Base-by-base conservation (phyloP, 2,113 vertebrate species). In the Myxocyprinus asiaticus region DNA sequence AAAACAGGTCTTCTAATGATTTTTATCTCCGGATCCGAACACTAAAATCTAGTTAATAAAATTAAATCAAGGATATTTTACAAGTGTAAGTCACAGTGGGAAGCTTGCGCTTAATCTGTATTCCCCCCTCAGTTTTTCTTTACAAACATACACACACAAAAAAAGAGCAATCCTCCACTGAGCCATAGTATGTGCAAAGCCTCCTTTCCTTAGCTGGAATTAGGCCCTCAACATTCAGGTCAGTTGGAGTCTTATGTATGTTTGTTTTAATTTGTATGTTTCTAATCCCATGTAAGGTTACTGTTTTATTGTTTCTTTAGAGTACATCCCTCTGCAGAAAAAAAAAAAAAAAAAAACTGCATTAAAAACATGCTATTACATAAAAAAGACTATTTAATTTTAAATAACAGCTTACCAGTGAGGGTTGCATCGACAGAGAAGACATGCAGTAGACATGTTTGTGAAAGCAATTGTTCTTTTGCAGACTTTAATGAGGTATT, bases 101-200 rank as follows among this genome's bases (percentile, higher is more conserved):
- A 69, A 55, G 22, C 48, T 3, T 33, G 22, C 22, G 1, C 22
- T 33, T 33, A 33, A 33, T 33, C 22, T 33, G 22, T 33, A 33
- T 3, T 58, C 55, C 14, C 11, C 5, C 15, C n/a, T n/a, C 14
- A 33, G 22, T 33, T 33, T 3, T n/a, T 22, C 53, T 59, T 33
- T n/a, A 65, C 42, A 5, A 9, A 68, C 44, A 63, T 47, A 81
- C 72, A 81, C 8, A 53, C 64, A 77, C 56, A 70, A 33, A 59
- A 15, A 12, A 2, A 15, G 14, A 58, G n/a, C 14, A 53, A 10
- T 8, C n/a, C 9, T 44, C 7, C 11, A 51, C 43, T 61, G 6
- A 61, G 17, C 15, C 48, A 9, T 44, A 17, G 64, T 4, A 7
- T 47, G 55, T 61, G 45, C 12, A 4, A 66, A 42, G 59, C 14